A percentile compares a stretch with the other conserved stretches of the same genome.
These are phyloP conservation scores for Phyllostomus hastatus DNA, from an alignment of 2,113 vertebrate genomes.

Conservation along the genomic window DNA sequence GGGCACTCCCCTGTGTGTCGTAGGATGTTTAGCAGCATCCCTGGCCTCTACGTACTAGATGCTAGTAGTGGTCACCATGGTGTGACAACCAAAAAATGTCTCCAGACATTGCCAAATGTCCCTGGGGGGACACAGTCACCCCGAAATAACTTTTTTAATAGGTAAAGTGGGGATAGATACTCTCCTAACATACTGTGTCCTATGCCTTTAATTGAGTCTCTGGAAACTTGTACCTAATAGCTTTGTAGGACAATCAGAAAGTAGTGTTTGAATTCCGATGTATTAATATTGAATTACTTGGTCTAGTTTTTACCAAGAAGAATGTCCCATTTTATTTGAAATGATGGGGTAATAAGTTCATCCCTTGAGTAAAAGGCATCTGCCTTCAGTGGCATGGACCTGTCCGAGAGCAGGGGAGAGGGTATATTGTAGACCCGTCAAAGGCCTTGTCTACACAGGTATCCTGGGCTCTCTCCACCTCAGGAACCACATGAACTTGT, in stretches of 20 bases:
- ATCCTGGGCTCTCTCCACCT: background rate
- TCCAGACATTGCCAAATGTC: background rate
- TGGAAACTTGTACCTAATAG: background rate
- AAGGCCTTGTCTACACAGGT: background rate
- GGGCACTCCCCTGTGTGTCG: background rate
- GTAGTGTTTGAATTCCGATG: background rate
- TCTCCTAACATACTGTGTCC: background rate
- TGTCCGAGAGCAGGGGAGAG: too few species aligned
- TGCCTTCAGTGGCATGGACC: too few species aligned
- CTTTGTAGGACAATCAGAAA: background rate
- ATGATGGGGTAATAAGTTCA: background rate
- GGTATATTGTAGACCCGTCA: background rate
- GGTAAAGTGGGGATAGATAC: background rate
- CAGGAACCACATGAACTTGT: background rate
- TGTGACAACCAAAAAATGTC: background rate
- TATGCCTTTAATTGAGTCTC: background rate
- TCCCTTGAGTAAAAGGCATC: rapidly evolving
- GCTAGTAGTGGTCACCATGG: background rate
- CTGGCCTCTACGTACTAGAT: background rate
- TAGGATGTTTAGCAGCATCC: background rate
- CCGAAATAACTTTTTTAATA: background rate
- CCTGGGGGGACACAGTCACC: background rate
- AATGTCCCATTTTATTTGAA: background rate
- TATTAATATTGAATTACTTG: background rate
- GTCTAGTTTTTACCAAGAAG: background rate